Conservation (phyloP, 1,140 invertebrate species). For the Paramacrobiotus metropolitanus region DNA sequence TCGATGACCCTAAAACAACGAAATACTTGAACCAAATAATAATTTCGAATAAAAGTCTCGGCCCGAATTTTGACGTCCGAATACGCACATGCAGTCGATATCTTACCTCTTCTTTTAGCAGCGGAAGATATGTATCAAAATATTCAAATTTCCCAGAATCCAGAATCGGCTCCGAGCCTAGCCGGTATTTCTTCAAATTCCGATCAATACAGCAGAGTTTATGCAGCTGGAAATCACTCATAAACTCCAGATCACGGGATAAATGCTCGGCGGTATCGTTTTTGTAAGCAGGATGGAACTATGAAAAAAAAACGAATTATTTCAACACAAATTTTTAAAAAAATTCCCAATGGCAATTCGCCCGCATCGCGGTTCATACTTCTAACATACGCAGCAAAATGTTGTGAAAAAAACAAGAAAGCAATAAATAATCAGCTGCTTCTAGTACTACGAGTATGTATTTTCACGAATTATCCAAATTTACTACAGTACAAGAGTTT, state of each 20-base stretch:
- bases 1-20: slow-evolving; percentile 16
- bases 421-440: no score
- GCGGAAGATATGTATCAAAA: slow-evolving; percentile 25
- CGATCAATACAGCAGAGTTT: slow-evolving; percentile 34
- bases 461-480: no score
- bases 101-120: slow-evolving; percentile 22
- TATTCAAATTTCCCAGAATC: slow-evolving; percentile 30
- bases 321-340: no score
- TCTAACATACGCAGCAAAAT: no score
- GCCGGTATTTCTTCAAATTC: slow-evolving; percentile 19
- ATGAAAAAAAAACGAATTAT: background rate
- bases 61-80: no score
- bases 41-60: slow-evolving; percentile 3
- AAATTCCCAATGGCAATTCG: no score
- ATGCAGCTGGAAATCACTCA: slow-evolving; percentile 77
- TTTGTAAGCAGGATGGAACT: slow-evolving; percentile 34
- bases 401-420: no score
- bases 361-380: no score
- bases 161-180: slow-evolving; percentile 22
- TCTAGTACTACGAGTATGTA: no score
- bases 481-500: no score
- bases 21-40: slow-evolving; percentile 7
- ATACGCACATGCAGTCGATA: background rate
- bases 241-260: slow-evolving; percentile 56
- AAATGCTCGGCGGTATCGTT: slow-evolving; percentile 56